Evolutionary conservation across 1,140 invertebrate genomes (phyloP).

Genomic region (Cardiocondyla obscurior): DNA sequence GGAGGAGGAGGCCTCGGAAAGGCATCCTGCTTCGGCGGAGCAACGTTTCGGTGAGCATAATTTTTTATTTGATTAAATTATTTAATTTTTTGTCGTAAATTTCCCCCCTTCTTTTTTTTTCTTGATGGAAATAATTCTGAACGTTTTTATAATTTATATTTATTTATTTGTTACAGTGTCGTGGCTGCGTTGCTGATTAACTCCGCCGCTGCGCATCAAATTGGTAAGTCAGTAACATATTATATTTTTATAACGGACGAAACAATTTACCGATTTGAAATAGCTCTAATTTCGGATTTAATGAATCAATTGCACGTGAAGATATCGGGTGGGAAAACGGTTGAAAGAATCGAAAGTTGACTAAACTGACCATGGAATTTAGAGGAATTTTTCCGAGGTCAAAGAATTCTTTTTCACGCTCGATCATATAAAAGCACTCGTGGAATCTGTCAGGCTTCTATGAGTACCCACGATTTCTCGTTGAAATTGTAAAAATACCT

Average conservation of each 20-base stretch:
- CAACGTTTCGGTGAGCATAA: too few relatives aligned
- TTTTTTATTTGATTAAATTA: too few relatives aligned
- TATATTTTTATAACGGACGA: neutral
- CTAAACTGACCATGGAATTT: constrained; percentile 18
- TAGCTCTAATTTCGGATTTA: neutral
- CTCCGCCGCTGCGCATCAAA: too few relatives aligned
- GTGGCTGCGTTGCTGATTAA: too few relatives aligned
- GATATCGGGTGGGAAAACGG: neutral
- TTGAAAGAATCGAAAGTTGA: neutral
- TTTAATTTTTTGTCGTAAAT: too few relatives aligned
- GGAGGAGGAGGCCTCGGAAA: too few relatives aligned
- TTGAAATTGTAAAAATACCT: constrained; percentile 43
- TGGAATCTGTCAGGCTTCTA: constrained; percentile 21
- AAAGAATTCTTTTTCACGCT: constrained; percentile 2
- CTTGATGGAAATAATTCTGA: too few relatives aligned
- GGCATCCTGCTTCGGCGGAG: too few relatives aligned
- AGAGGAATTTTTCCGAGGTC: constrained; percentile 1
- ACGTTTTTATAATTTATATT: too few relatives aligned
- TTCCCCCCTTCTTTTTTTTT: too few relatives aligned
- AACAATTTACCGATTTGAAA: neutral
- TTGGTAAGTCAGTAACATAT: too few relatives aligned
- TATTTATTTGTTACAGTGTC: too few relatives aligned
- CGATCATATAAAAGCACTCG: constrained; percentile 13
- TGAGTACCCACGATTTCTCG: neutral
- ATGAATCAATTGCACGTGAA: neutral